A percentile compares a stretch with the other conserved stretches of the same genome.
phyloP scores from a whole-genome alignment of 2,888 invertebrate genomes.

The Caprella mutica region DNA sequence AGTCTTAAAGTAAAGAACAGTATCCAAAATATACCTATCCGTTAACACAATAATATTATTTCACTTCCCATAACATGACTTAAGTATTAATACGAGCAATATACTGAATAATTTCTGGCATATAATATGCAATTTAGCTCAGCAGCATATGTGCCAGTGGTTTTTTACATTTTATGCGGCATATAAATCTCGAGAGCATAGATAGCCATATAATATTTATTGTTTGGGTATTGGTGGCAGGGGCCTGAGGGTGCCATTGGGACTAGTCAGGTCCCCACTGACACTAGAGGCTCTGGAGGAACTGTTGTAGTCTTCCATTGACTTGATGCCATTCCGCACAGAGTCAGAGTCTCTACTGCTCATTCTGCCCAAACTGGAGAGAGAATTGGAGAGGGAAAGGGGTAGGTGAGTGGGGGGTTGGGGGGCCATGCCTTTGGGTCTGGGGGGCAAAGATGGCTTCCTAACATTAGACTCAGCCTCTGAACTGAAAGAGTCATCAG shows the following conservation, averaged over 20 bases:
- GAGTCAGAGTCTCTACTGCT: too few relatives aligned
- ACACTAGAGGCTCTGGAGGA: slow-evolving; percentile 6
- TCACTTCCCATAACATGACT: too few relatives aligned
- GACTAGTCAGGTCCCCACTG: slow-evolving; percentile 8
- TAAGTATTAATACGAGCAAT: too few relatives aligned
- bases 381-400: slow-evolving; percentile 11
- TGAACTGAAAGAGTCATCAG: background rate
- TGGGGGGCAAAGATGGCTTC: background rate
- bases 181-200: background rate
- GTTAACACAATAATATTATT: too few relatives aligned
- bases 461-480: background rate
- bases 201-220: too few relatives aligned
- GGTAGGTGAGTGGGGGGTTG: background rate
- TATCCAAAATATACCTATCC: too few relatives aligned
- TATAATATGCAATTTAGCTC: too few relatives aligned
- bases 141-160: too few relatives aligned
- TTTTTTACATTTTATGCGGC: too few relatives aligned
- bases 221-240: slow-evolving; percentile 28
- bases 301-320: slow-evolving; percentile 12
- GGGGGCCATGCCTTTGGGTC: slow-evolving; percentile 7
- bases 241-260: slow-evolving; percentile 18
- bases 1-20: too few relatives aligned
- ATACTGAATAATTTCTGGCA: too few relatives aligned
- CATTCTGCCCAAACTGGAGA: too few relatives aligned
- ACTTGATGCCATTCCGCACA: slow-evolving; percentile 16